phyloP scores from a whole-genome alignment of 2,888 invertebrate species.

The Tuberolachnus salignus region DNA sequence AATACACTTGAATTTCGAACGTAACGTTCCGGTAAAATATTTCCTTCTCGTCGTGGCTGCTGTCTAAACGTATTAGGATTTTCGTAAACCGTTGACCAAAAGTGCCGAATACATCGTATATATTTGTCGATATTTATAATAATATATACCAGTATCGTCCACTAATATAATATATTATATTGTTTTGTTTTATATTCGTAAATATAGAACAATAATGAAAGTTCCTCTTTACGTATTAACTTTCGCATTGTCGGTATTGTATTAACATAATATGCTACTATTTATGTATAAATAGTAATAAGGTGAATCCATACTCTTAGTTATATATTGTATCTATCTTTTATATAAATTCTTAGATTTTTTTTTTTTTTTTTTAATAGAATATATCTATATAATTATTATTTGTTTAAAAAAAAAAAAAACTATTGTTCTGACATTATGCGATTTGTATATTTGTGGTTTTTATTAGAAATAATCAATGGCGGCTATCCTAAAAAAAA shows the following conservation, averaged over 20 bases:
- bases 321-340: conserved; percentile 1
- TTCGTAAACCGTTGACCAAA: too few species aligned
- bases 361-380: conserved; percentile 20
- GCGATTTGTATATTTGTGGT: too few species aligned
- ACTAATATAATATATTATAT: neutral
- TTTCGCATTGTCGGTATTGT: conserved; percentile 39
- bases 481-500: too few species aligned
- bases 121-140: too few species aligned
- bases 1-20: too few species aligned
- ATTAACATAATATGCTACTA: conserved; percentile 25
- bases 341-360: neutral
- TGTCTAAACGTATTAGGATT: too few species aligned
- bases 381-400: conserved; percentile 12
- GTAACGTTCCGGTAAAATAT: too few species aligned
- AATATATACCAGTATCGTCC: too few species aligned
- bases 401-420: neutral
- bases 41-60: too few species aligned
- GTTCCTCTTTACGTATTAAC: conserved; percentile 51
- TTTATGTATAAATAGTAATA: conserved; percentile 5
- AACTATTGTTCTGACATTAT: neutral
- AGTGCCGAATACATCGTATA: too few species aligned
- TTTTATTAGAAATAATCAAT: too few species aligned
- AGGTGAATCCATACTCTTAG: conserved; percentile 14
- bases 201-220: conserved; percentile 42
- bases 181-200: conserved; percentile 18